Evolutionary conservation across 1,140 invertebrate species (phyloP), one percentile per base, ranked within the genome.

Genomic region (Caenorhabditis briggsae): DNA sequence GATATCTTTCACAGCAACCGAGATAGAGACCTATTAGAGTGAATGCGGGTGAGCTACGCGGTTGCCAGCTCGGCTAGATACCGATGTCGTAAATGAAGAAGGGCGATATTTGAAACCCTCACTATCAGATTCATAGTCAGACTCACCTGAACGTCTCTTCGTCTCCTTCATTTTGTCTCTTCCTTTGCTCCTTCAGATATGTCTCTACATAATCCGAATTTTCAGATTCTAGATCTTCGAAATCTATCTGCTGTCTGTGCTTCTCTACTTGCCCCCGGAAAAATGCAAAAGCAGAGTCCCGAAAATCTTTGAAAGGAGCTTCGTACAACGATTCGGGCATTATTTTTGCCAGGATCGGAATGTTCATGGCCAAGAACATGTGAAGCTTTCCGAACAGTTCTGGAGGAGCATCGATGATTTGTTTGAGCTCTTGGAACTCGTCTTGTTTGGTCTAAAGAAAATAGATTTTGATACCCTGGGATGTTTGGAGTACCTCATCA

Each of bases 181-280:
- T 87, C 23, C 33, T 64, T 78, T 83, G 89, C 59, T 85, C 87
- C 41, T 88, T 88, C 56, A 88, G 33, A 48, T 88, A 88, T 5
- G 85, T 87, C 46, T 88, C 87, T 9, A 58, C 74, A 55, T 87
- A 88, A 48, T 88, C 87, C 14, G 55, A 20, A 70, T 12, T 86
- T 78, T 65, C 89, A 59, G n/a, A 41, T 23, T 61, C 23, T 23
- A 61, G 25, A 33, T 61, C 59, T 12, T 78, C 70, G 16, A 87
- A 70, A 43, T 86, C 50, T 23, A 82, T 55, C 43, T 82, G 48
- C 3, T 61, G 2, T 5, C 48, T 23, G 41, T 87, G 86, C 14
- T 87, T 58, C 18, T 87, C 64, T 20, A 88, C 87, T 84, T 88
- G 87, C 0, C 25, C 82, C 9, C 87, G 23, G 64, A 88, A 88